A percentile compares a stretch with the other conserved stretches of the same genome.
These are phyloP conservation scores for Serrognathus titanus DNA, from an alignment of 2,888 invertebrate species.

Conservation along the genomic window DNA sequence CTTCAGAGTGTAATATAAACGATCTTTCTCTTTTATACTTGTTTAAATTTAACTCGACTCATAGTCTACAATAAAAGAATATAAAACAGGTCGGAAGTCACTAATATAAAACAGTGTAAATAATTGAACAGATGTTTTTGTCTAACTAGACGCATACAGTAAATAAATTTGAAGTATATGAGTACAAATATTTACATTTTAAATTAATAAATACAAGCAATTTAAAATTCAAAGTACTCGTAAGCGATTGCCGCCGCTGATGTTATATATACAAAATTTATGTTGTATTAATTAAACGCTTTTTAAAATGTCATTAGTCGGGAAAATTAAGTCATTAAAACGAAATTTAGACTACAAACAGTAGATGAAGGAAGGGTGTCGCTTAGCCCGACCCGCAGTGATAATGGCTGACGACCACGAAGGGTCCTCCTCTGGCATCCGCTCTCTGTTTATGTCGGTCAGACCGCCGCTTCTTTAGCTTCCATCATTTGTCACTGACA, in stretches of 20 bases:
- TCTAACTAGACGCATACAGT: not conserved
- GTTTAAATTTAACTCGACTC: no score
- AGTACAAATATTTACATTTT: not conserved
- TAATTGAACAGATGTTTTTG: not conserved
- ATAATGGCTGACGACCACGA: slow-evolving; percentile 14
- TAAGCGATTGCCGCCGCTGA: slow-evolving; percentile 7
- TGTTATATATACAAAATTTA: slow-evolving; percentile 12
- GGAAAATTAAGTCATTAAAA: slow-evolving; percentile 15
- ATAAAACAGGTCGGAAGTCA: no score
- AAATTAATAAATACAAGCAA: slow-evolving; percentile 10
- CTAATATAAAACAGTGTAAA: not conserved
- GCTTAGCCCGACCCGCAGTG: slow-evolving; percentile 8
- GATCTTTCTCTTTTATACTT: no score
- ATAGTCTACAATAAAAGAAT: no score
- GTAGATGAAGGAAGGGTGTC: slow-evolving; percentile 9
- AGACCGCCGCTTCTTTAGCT: slow-evolving; percentile 8
- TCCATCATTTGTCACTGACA: slow-evolving; percentile 14
- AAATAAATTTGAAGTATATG: no score
- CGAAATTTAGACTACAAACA: slow-evolving; percentile 4
- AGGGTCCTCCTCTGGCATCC: slow-evolving; percentile 4
- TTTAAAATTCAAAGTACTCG: slow-evolving; percentile 14
- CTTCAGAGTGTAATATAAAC: no score
- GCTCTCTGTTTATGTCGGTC: slow-evolving; percentile 4
- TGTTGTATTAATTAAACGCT: slow-evolving; percentile 5
- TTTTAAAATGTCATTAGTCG: slow-evolving; percentile 1